phyloP scores from a whole-genome alignment of 2,888 invertebrate species.

The Volucella inflata region DNA sequence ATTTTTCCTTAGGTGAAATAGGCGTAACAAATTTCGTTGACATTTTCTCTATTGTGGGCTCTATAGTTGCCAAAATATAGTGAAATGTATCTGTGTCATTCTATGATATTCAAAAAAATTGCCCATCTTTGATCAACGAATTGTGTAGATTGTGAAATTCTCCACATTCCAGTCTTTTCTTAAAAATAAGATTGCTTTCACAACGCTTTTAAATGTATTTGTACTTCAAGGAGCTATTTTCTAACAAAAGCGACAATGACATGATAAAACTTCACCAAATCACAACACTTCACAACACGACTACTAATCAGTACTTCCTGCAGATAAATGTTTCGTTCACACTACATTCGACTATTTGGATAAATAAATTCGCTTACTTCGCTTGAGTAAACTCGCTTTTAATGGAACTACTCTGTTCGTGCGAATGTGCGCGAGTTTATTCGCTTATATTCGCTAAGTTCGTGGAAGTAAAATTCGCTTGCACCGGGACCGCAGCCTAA shows the following conservation, averaged over 20 bases:
- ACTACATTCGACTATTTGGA: constrained; percentile 2
- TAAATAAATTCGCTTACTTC: constrained; percentile 2
- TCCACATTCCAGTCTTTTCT: not conserved
- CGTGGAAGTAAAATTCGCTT: too few species aligned
- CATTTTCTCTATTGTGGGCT: too few species aligned
- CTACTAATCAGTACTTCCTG: constrained; percentile 5
- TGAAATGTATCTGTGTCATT: too few species aligned
- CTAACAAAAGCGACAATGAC: not conserved
- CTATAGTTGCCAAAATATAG: too few species aligned
- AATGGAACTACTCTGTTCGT: not conserved
- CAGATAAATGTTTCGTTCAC: constrained; percentile 4
- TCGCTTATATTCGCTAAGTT: constrained; percentile 2
- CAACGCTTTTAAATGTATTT: constrained; percentile 6
- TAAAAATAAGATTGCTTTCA: constrained; percentile 8
- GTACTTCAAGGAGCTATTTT: not conserved
- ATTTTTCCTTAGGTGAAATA: too few species aligned
- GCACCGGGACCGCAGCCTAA: too few species aligned
- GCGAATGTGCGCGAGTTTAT: not conserved
- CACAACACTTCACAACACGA: not conserved
- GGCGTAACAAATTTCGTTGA: too few species aligned
- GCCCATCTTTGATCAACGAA: constrained; percentile 7
- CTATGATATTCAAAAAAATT: not conserved
- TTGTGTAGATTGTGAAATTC: constrained; percentile 8
- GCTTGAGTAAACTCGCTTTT: not conserved
- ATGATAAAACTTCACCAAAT: constrained; percentile 3